Evolutionary conservation across 2,113 vertebrate genomes (phyloP).

Genomic region (Solenodon paradoxus): DNA sequence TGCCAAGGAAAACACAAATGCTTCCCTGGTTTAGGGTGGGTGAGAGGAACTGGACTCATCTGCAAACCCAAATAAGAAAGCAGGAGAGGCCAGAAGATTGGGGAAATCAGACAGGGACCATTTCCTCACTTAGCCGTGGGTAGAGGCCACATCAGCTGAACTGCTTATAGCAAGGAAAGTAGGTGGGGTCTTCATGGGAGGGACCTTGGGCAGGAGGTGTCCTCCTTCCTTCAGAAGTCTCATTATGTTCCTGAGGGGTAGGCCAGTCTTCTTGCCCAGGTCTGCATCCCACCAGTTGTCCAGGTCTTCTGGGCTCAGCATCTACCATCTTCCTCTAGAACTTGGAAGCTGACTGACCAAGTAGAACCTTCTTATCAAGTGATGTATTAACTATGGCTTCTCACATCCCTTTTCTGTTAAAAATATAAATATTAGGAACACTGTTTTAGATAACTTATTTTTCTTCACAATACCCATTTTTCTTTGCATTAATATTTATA

Average conservation of each 20-base stretch:
- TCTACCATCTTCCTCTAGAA: background rate
- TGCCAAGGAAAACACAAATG: conserved; percentile 83
- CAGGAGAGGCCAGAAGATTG: background rate
- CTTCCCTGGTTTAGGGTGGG: conserved; percentile 55
- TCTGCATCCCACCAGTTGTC: background rate
- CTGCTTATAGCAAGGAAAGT: background rate
- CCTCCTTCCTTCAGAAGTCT: background rate
- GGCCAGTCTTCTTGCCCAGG: background rate
- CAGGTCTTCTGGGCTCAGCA: no score
- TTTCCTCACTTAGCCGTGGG: background rate
- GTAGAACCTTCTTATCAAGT: background rate
- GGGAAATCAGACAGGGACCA: background rate
- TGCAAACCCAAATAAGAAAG: conserved; percentile 31
- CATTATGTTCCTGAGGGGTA: background rate
- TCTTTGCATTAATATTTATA: background rate
- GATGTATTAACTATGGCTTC: background rate
- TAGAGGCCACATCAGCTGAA: background rate
- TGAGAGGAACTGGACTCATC: conserved; percentile 56
- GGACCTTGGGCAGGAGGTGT: background rate
- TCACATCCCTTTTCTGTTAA: background rate
- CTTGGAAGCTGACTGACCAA: no score
- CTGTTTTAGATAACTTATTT: background rate
- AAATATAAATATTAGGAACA: background rate
- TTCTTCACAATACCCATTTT: background rate
- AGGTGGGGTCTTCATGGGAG: background rate